Conservation (phyloP, 2,113 vertebrate genomes). For the Pygoscelis adeliae region DNA sequence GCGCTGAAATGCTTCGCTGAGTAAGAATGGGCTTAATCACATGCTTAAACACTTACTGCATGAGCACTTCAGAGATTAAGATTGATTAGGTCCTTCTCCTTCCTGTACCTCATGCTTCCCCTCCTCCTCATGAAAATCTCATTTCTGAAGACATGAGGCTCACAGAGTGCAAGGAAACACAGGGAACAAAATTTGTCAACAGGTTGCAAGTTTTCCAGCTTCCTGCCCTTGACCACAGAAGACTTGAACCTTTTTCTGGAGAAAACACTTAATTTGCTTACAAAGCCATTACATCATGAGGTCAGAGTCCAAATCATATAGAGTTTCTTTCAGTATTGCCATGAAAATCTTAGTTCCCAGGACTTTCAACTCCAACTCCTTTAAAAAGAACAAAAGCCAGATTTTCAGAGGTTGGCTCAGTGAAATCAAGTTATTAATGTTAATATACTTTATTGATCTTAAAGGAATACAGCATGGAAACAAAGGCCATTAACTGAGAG, state of each 20-base stretch:
- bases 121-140: background rate
- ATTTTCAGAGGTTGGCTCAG: slow-evolving; percentile 17
- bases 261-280: background rate
- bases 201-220: background rate
- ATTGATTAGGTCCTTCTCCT: slow-evolving; percentile 31
- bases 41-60: slow-evolving; percentile 24
- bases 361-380: background rate
- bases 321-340: background rate
- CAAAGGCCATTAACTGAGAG: slow-evolving; percentile 24
- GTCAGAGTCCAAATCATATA: background rate
- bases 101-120: background rate
- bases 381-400: slow-evolving; percentile 24
- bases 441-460: slow-evolving; percentile 59
- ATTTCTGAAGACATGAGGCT: background rate
- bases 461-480: slow-evolving; percentile 57
- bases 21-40: slow-evolving; percentile 27
- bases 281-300: background rate
- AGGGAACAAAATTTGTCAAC: background rate
- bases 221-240: background rate
- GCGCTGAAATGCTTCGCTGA: background rate
- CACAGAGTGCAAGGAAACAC: background rate
- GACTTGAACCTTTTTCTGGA: background rate
- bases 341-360: background rate
- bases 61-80: slow-evolving; percentile 26
- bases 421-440: slow-evolving; percentile 3